These are phyloP conservation scores for Siderastrea siderea DNA, from an alignment of 92 coral and sea anemone species.

Conservation along the genomic window DNA sequence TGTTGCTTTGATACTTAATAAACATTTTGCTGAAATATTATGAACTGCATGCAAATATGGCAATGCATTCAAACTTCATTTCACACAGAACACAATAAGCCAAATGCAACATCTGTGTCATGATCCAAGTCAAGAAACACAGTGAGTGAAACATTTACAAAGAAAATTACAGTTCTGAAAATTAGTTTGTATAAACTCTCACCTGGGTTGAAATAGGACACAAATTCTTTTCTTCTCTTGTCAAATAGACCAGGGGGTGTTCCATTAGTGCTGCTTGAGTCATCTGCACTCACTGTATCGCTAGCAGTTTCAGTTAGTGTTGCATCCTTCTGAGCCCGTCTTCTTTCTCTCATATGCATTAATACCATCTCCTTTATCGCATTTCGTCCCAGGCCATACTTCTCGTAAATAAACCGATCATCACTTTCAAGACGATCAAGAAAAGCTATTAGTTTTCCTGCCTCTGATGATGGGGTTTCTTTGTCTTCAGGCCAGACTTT, in stretches of 20 bases:
- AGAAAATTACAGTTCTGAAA: not conserved
- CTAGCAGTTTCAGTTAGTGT: not conserved
- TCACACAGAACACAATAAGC: conserved; percentile 3
- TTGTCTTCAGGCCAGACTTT: conserved; percentile 36
- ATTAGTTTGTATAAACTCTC: not conserved
- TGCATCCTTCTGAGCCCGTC: conserved; percentile 26
- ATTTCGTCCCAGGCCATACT: conserved; percentile 22
- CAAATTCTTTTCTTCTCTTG: conserved; percentile 22
- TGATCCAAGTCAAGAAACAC: conserved; percentile 4
- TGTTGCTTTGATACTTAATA: no score
- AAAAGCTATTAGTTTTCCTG: not conserved
- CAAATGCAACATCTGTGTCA: not conserved
- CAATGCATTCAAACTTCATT: not conserved
- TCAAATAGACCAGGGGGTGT: conserved; percentile 4
- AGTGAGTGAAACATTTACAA: not conserved
- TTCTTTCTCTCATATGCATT: conserved; percentile 29
- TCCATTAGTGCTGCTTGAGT: conserved; percentile 29
- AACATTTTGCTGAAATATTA: no score
- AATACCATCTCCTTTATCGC: conserved; percentile 30
- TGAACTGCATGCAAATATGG: no score
- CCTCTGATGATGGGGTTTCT: conserved; percentile 24
- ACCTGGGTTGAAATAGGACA: conserved; percentile 30
- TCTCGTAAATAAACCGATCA: conserved; percentile 9
- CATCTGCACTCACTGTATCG: conserved; percentile 21
- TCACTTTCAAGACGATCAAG: conserved; percentile 12